phyloP scores from a whole-genome alignment of 2,113 vertebrate genomes.

The Pelvicachromis taeniatus region DNA sequence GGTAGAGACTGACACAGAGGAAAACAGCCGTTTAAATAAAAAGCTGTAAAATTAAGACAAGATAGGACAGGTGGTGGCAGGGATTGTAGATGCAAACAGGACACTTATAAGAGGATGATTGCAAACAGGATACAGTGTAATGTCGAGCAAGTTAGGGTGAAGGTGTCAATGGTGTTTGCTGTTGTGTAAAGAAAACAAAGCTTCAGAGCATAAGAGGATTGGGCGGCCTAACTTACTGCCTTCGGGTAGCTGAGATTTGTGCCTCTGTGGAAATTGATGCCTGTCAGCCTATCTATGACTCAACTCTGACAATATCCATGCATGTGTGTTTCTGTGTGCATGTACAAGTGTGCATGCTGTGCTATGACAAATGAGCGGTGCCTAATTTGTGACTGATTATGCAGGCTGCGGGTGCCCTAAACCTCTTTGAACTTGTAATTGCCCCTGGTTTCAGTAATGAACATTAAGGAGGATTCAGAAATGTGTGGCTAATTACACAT shows the following conservation, averaged over 20 bases:
- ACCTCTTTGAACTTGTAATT: constrained; percentile 99
- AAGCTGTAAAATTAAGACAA: constrained; percentile 10
- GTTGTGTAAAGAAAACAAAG: constrained; percentile 72
- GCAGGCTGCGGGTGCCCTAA: constrained; percentile 95
- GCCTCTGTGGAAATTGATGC: constrained; percentile 88
- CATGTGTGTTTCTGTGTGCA: constrained; percentile 25
- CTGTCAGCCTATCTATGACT: constrained; percentile 90
- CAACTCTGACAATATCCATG: constrained; percentile 80
- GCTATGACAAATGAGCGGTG: constrained; percentile 95
- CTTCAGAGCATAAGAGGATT: constrained; percentile 78
- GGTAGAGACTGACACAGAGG: constrained; percentile 5
- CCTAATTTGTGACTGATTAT: constrained; percentile 98
- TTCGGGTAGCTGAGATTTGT: constrained; percentile 85
- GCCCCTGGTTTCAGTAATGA: constrained; percentile 99
- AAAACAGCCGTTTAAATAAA: constrained; percentile 3
- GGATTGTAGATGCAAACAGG: constrained; percentile 60
- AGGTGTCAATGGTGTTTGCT: constrained; percentile 67
- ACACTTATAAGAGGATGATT: constrained; percentile 66
- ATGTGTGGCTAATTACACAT: constrained; percentile 91
- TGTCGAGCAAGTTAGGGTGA: constrained; percentile 49
- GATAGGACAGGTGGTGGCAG: constrained; percentile 29
- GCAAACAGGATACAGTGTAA: constrained; percentile 24
- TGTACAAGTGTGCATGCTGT: constrained; percentile 76
- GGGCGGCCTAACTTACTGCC: constrained; percentile 74
- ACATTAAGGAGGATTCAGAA: constrained; percentile 95